phyloP scores from a whole-genome alignment of 2,113 vertebrate genomes.

The Dascyllus trimaculatus region DNA sequence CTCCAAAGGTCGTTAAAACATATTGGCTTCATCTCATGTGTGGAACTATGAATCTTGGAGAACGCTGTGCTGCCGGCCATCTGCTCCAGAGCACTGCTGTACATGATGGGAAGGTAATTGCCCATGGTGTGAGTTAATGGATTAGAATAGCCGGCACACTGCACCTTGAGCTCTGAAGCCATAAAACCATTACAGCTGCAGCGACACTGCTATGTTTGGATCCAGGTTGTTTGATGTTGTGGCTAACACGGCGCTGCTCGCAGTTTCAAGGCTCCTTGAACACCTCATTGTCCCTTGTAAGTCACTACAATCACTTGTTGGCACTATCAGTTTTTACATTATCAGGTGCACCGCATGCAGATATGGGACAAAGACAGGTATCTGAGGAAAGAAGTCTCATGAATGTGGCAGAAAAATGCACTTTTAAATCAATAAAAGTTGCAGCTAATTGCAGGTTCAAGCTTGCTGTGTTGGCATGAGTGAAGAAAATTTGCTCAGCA shows the following conservation, averaged over 20 bases:
- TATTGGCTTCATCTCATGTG: background rate
- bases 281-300: conserved; percentile 13
- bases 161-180: conserved; percentile 42
- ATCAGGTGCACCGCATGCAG: no score
- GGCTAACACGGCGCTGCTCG: background rate
- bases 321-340: background rate
- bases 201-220: conserved; percentile 17
- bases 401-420: no score
- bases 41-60: conserved; percentile 23
- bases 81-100: conserved; percentile 37
- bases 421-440: no score
- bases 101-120: conserved; percentile 64
- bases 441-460: no score
- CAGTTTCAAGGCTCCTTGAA: conserved; percentile 27
- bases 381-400: no score
- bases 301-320: background rate
- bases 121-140: conserved; percentile 62
- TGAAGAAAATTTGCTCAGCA: no score
- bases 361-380: no score
- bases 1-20: conserved; percentile 46
- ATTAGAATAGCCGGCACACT: conserved; percentile 49
- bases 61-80: conserved; percentile 7
- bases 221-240: conserved; percentile 28
- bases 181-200: conserved; percentile 36
- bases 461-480: no score